A percentile compares a stretch with the other conserved stretches of the same genome.
phyloP scores from a whole-genome alignment of 2,113 vertebrate genomes.

The Carlito syrichta region DNA sequence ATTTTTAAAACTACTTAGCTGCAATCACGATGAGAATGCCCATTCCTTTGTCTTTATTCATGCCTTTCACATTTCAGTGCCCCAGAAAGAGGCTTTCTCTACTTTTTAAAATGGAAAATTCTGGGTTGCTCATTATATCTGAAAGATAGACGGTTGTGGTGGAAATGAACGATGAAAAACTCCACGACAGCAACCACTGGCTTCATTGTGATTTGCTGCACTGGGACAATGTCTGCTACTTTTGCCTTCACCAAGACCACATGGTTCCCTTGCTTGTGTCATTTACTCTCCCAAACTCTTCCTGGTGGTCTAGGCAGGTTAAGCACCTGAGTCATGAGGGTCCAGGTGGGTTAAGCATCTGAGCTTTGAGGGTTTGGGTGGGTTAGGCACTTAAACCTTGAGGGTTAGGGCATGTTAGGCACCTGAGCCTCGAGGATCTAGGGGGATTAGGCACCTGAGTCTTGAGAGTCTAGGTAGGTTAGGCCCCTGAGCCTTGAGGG shows the following conservation, averaged over 20 bases:
- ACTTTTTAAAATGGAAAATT: conserved; percentile 39
- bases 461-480: background rate
- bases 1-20: conserved; percentile 70
- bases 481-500: background rate
- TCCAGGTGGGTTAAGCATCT: background rate
- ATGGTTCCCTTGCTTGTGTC: background rate
- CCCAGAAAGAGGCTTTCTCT: conserved; percentile 30
- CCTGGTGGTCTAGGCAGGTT: background rate
- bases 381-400: background rate
- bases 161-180: background rate
- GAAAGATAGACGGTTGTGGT: background rate
- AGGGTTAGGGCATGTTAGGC: background rate
- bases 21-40: conserved; percentile 68
- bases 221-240: background rate
- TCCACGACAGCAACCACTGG: background rate
- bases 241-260: background rate
- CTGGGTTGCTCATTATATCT: background rate
- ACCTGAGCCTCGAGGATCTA: background rate
- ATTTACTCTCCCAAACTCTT: background rate
- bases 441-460: background rate
- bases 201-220: background rate
- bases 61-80: conserved; percentile 31
- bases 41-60: conserved; percentile 68
- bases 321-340: background rate
- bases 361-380: background rate